Percentiles rank a stretch among this genome's conserved stretches.
Evolutionary conservation across 2,797 vertebrate genomes (phyloP).

Genomic region (Emydoidea blandingii): DNA sequence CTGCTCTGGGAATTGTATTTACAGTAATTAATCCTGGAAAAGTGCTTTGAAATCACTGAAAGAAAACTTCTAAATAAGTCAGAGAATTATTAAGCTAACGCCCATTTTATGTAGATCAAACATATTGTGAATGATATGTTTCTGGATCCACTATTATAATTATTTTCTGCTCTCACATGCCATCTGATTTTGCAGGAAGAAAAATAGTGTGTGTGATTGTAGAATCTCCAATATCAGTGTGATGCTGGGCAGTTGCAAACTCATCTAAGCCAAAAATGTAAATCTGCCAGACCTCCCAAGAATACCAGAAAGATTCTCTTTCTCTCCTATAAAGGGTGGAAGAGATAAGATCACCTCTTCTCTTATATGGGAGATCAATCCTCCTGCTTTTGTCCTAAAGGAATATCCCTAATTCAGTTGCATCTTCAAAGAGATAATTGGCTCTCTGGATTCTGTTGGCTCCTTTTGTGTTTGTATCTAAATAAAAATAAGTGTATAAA

Average conservation of each 20-base stretch:
- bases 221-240: constrained; percentile 76
- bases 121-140: neutral
- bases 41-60: neutral
- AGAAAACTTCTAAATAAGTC: neutral
- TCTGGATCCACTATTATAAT: constrained; percentile 25
- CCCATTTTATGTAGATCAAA: neutral
- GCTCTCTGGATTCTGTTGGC: neutral
- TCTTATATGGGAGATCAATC: constrained; percentile 30
- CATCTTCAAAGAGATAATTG: constrained; percentile 9
- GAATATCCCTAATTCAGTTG: neutral
- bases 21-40: neutral
- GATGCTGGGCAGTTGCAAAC: constrained; percentile 73
- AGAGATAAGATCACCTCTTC: constrained; percentile 62
- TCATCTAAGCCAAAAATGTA: constrained; percentile 66
- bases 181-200: constrained; percentile 70
- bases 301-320: constrained; percentile 56
- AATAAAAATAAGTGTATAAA: neutral
- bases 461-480: neutral
- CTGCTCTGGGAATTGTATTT: neutral
- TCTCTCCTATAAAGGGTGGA: constrained; percentile 52
- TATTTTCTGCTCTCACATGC: constrained; percentile 64
- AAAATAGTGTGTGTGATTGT: constrained; percentile 67
- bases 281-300: constrained; percentile 82
- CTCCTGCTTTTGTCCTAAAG: constrained; percentile 36
- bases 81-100: neutral